phyloP scores from a whole-genome alignment of 2,888 invertebrate species.

The Thymelicus acteon region DNA sequence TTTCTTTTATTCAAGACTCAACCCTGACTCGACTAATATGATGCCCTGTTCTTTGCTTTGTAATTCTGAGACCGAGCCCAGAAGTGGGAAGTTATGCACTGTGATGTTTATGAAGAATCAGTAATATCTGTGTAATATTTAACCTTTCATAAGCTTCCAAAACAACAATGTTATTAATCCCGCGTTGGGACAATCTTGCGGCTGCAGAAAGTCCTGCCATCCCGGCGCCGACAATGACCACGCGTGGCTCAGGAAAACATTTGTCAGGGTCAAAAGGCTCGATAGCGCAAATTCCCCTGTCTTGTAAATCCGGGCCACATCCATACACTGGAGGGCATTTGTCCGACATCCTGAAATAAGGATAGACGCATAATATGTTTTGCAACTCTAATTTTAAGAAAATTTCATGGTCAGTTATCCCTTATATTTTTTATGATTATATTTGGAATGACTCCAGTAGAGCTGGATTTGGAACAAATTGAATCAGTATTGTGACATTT shows the following conservation, averaged over 20 bases:
- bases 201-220: conserved; percentile 93
- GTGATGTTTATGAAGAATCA: no score
- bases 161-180: conserved; percentile 88
- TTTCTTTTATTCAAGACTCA: no score
- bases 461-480: not conserved
- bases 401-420: not conserved
- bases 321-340: conserved; percentile 54
- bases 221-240: conserved; percentile 92
- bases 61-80: no score
- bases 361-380: not conserved
- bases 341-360: conserved; percentile 52
- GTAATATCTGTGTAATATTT: not conserved
- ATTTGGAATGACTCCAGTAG: not conserved
- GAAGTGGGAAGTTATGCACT: no score
- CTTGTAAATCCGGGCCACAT: conserved; percentile 64
- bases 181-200: conserved; percentile 87
- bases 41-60: no score
- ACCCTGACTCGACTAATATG: no score
- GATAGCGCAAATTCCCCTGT: conserved; percentile 64
- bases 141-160: conserved; percentile 91
- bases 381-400: not conserved
- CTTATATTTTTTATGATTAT: not conserved
- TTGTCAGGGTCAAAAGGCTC: conserved; percentile 63
- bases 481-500: not conserved
- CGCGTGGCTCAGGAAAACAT: conserved; percentile 83